A percentile compares a stretch with the other conserved stretches of the same genome.
phyloP scores from a whole-genome alignment of 2,797 vertebrate species.

The Hydrocynus forskahlii region DNA sequence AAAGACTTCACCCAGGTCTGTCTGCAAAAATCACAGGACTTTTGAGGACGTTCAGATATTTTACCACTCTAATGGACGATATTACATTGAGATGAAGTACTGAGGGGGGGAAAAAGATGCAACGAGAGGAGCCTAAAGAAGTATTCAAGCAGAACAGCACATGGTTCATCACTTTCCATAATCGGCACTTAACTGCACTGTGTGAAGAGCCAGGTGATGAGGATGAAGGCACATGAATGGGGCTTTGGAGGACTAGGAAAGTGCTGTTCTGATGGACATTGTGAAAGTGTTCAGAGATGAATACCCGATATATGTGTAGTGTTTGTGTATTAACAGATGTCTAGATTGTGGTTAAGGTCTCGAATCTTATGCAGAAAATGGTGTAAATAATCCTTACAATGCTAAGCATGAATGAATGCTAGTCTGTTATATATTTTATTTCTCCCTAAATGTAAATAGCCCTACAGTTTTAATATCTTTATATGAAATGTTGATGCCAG shows the following conservation, averaged over 20 bases:
- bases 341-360: neutral
- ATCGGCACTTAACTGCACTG: neutral
- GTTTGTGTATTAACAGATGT: slow-evolving; percentile 22
- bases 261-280: neutral
- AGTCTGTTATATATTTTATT: slow-evolving; percentile 76
- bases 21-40: neutral
- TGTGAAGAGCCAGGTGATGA: neutral
- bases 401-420: slow-evolving; percentile 69
- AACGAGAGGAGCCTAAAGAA: neutral
- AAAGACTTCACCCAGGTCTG: neutral
- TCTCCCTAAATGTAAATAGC: slow-evolving; percentile 73
- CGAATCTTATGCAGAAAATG: slow-evolving; percentile 46
- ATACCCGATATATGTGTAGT: neutral
- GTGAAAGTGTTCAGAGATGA: slow-evolving; percentile 14
- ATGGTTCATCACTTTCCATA: neutral
- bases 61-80: neutral
- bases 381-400: slow-evolving; percentile 73
- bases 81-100: neutral
- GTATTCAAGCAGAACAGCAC: neutral
- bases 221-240: neutral
- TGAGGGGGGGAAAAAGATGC: neutral
- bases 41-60: neutral
- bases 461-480: slow-evolving; percentile 71
- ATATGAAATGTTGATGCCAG: slow-evolving; percentile 66
- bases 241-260: neutral